Evolutionary conservation across 2,888 invertebrate genomes (phyloP).

Genomic region (Hylaea fasciaria): DNA sequence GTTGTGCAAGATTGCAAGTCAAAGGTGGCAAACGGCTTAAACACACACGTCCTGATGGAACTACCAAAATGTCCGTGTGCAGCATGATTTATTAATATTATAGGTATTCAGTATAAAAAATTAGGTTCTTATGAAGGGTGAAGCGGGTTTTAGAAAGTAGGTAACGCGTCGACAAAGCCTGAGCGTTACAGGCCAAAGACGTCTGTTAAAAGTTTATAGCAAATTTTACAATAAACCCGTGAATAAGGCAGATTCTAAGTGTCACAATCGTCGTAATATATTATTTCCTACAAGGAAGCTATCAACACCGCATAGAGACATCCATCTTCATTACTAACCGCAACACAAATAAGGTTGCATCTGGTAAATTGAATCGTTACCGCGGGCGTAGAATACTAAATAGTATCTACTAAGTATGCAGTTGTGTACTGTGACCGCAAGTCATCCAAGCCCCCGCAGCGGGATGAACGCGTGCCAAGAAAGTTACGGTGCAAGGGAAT

Average conservation of each 20-base stretch:
- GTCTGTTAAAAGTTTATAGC: too few species aligned
- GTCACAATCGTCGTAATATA: constrained; percentile 1
- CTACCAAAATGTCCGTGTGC: too few species aligned
- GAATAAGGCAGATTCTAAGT: neutral
- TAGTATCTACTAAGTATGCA: neutral
- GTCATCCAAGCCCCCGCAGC: neutral
- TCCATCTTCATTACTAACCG: constrained; percentile 41
- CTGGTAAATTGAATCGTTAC: constrained; percentile 27
- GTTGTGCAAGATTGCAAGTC: neutral
- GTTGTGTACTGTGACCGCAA: constrained; percentile 4
- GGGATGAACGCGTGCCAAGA: constrained; percentile 1
- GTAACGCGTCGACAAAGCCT: too few species aligned
- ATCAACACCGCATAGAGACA: neutral
- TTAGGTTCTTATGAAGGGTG: too few species aligned
- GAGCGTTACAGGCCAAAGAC: too few species aligned
- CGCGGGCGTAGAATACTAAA: constrained; percentile 9
- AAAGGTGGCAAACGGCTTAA: neutral
- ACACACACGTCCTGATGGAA: neutral
- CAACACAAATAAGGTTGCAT: constrained; percentile 40
- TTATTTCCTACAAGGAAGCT: constrained; percentile 23
- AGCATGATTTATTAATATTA: too few species aligned
- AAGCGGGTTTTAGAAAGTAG: too few species aligned
- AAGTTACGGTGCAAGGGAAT: neutral
- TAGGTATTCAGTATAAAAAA: too few species aligned
- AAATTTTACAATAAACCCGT: too few species aligned